Conservation (phyloP, 2,797 vertebrate genomes). For the Xenentodon cancila region DNA sequence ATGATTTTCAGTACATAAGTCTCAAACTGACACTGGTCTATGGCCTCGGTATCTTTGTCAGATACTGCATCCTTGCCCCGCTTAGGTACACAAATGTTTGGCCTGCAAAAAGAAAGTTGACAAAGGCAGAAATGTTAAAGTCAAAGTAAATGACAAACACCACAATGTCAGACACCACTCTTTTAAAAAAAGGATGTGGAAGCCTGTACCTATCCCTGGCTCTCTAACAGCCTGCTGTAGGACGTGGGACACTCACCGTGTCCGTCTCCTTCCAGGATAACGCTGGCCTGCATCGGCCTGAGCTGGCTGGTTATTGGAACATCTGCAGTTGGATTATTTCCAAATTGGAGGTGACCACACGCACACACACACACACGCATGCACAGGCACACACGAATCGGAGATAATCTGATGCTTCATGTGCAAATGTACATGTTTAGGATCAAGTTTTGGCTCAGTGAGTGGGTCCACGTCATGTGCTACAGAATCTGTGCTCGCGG, state of each 20-base stretch:
- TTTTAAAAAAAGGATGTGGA: too few relatives aligned
- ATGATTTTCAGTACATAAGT: conserved; percentile 94
- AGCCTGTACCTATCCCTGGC: background rate
- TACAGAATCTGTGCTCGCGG: conserved; percentile 94
- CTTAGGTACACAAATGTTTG: conserved; percentile 82
- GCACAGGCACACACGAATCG: too few relatives aligned
- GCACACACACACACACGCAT: background rate
- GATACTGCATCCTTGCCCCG: conserved; percentile 93
- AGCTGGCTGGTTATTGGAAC: conserved; percentile 91
- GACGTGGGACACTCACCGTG: too few relatives aligned
- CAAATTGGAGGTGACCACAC: conserved; percentile 85
- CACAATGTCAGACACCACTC: too few relatives aligned
- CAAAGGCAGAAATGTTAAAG: too few relatives aligned
- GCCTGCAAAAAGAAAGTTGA: background rate
- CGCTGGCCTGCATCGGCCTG: conserved; percentile 89
- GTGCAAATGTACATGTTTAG: conserved; percentile 70
- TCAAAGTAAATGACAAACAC: too few relatives aligned
- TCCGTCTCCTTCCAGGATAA: conserved; percentile 77
- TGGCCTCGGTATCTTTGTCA: conserved; percentile 87
- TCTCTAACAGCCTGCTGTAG: too few relatives aligned
- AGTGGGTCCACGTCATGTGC: conserved; percentile 93
- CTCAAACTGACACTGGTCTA: conserved; percentile 88
- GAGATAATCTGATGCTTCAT: background rate
- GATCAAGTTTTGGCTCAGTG: conserved; percentile 90
- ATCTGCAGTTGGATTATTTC: conserved; percentile 89